phyloP scores from a whole-genome alignment of 2,797 vertebrate species.

The Enteromius radiatus region DNA sequence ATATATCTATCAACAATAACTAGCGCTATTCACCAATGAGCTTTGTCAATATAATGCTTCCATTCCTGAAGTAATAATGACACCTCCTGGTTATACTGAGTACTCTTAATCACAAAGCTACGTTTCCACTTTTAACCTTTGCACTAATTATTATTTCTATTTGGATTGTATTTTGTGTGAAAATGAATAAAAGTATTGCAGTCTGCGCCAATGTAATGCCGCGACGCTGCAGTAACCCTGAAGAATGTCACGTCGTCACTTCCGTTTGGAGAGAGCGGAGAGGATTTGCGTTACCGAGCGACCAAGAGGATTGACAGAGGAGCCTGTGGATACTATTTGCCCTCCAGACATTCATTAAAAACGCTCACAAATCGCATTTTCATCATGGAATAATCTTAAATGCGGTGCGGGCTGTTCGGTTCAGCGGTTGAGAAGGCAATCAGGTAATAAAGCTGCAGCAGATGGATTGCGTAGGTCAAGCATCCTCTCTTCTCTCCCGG shows the following conservation, averaged over 20 bases:
- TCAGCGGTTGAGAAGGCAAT: constrained; percentile 13
- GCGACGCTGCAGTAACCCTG: background rate
- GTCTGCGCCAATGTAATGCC: background rate
- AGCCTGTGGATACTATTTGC: constrained; percentile 39
- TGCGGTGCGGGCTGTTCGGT: background rate
- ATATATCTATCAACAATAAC: too few relatives aligned
- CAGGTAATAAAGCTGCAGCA: constrained; percentile 22
- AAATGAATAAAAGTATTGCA: background rate
- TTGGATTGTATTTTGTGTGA: background rate
- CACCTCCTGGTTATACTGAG: constrained; percentile 54
- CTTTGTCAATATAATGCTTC: background rate
- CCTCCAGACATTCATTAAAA: constrained; percentile 9
- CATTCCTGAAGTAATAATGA: constrained; percentile 51
- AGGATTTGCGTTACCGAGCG: constrained; percentile 45
- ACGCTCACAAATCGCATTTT: background rate
- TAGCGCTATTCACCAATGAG: background rate
- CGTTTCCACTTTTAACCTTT: background rate
- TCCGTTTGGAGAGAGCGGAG: constrained; percentile 44
- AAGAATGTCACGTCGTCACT: constrained; percentile 52
- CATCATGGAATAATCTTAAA: constrained; percentile 24
- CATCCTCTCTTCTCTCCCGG: constrained; percentile 15
- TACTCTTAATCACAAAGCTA: background rate
- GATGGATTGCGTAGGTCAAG: background rate
- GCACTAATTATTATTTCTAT: background rate
- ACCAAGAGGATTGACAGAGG: constrained; percentile 24